Conservation (phyloP, 2,797 vertebrate species). For the Pseudomugil gertrudae region DNA sequence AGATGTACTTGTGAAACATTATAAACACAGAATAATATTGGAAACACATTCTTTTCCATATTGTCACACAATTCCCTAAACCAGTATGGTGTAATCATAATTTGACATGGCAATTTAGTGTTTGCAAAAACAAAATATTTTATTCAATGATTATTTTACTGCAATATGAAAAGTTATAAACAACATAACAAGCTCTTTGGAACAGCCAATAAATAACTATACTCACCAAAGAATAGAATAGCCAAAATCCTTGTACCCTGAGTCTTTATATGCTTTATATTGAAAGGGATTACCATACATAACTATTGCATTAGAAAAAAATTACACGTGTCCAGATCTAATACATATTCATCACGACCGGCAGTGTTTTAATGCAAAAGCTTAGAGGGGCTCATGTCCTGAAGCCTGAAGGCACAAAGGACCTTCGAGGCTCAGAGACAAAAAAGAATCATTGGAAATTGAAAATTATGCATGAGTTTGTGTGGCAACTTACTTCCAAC, state of each 20-base stretch:
- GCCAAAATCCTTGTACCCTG: not conserved
- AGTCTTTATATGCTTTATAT: not conserved
- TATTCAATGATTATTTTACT: not conserved
- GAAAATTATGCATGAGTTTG: constrained; percentile 6
- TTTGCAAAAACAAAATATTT: not conserved
- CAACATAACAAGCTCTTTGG: not conserved
- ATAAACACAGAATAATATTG: not conserved
- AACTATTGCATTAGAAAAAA: not conserved
- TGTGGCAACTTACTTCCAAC: constrained; percentile 1
- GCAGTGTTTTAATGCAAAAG: constrained; percentile 1
- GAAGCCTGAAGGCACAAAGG: not conserved
- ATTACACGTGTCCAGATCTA: constrained; percentile 3
- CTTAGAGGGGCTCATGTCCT: not conserved
- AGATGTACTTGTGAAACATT: not conserved
- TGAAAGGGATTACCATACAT: not conserved
- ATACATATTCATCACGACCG: constrained; percentile 1
- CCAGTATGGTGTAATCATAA: no score
- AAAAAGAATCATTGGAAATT: constrained; percentile 2
- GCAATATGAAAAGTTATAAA: not conserved
- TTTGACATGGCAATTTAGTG: not conserved
- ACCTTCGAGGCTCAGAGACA: not conserved
- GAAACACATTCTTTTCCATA: not conserved
- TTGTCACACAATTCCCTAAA: not conserved
- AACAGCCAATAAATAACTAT: not conserved
- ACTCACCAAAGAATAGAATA: not conserved